Evolutionary conservation across 2,797 vertebrate species (phyloP).

Genomic region (Clamator glandarius): DNA sequence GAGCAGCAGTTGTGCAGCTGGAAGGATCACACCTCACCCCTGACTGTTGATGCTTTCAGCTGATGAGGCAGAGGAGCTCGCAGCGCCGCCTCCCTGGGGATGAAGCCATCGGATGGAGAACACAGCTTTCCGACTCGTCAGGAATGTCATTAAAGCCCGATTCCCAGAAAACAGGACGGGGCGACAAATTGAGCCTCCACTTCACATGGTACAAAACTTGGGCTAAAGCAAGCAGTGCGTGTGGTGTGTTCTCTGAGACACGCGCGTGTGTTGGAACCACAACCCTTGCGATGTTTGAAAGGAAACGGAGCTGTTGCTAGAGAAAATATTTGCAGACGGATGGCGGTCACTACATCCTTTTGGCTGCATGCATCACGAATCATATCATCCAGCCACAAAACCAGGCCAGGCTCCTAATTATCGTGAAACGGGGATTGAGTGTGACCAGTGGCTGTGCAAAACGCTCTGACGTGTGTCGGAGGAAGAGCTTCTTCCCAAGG

Average conservation of each 20-base stretch:
- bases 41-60: fast-evolving
- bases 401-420: background rate
- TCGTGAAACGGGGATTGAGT: background rate
- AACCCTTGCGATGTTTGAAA: background rate
- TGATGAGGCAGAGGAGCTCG: fast-evolving
- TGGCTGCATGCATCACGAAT: background rate
- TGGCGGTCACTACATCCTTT: background rate
- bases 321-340: background rate
- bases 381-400: background rate
- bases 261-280: background rate
- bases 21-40: background rate
- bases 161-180: background rate
- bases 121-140: background rate
- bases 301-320: background rate
- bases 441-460: background rate
- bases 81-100: background rate
- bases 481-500: background rate
- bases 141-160: background rate
- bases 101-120: background rate
- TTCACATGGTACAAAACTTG: background rate
- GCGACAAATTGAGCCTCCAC: background rate
- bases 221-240: background rate
- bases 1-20: background rate
- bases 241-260: background rate
- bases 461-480: background rate